These are phyloP conservation scores for Argynnis bischoffii DNA, from an alignment of 2,888 invertebrate genomes.

Conservation along the genomic window DNA sequence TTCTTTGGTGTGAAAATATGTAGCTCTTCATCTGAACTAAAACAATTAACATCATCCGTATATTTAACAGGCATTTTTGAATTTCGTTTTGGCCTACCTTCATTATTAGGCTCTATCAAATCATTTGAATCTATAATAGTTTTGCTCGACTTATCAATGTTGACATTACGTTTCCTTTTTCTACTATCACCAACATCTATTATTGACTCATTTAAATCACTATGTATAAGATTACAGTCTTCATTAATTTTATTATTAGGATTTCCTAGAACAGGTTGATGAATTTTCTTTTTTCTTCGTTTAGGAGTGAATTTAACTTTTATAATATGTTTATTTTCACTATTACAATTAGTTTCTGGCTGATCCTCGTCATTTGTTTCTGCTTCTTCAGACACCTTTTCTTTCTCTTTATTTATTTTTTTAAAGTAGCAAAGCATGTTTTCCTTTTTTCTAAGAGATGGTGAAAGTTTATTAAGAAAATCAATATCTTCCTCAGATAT, in stretches of 20 bases:
- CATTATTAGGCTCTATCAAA: slow-evolving; percentile 34
- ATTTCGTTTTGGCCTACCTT: slow-evolving; percentile 62
- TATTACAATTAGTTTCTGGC: background rate
- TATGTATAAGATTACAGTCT: background rate
- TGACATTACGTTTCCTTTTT: slow-evolving; percentile 47
- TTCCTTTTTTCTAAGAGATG: slow-evolving; percentile 82
- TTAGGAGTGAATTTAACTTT: slow-evolving; percentile 65
- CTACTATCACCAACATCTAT: slow-evolving; percentile 36
- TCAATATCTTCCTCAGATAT: slow-evolving; percentile 65
- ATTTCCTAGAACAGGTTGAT: background rate
- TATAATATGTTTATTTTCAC: slow-evolving; percentile 48
- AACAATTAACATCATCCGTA: slow-evolving; percentile 53
- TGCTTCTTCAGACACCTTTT: slow-evolving; percentile 42
- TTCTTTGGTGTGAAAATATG: slow-evolving; percentile 74
- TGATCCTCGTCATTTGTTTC: slow-evolving; percentile 41
- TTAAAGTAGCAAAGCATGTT: slow-evolving; percentile 84
- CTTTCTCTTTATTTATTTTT: slow-evolving; percentile 68
- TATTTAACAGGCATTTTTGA: slow-evolving; percentile 70
- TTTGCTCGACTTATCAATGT: slow-evolving; percentile 18
- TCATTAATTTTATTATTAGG: slow-evolving; percentile 3
- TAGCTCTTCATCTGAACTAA: slow-evolving; percentile 72
- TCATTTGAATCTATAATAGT: slow-evolving; percentile 19
- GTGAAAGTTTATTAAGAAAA: slow-evolving; percentile 79
- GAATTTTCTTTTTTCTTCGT: slow-evolving; percentile 52
- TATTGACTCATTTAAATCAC: slow-evolving; percentile 28